Percentiles rank a stretch among this genome's conserved stretches.
These are phyloP conservation scores for Ctenopoma multispine DNA, from an alignment of 2,797 vertebrate genomes.

Conservation along the genomic window DNA sequence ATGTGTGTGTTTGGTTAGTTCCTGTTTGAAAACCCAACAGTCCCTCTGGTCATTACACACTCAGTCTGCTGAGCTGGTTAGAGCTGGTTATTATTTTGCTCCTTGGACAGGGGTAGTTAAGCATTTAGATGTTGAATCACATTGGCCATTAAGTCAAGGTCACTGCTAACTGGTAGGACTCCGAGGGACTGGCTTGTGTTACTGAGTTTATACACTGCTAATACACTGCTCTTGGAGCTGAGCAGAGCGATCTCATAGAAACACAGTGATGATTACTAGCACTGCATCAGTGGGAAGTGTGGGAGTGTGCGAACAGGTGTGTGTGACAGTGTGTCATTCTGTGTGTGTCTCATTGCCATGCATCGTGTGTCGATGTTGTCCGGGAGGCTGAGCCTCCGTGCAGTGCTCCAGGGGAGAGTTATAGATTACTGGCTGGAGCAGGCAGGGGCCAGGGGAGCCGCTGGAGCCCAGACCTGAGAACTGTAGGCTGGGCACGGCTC, in stretches of 20 bases:
- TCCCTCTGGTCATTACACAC: slow-evolving; percentile 75
- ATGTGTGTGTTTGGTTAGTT: slow-evolving; percentile 47
- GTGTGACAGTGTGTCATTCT: slow-evolving; percentile 58
- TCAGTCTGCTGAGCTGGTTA: slow-evolving; percentile 73
- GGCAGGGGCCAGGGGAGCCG: slow-evolving; percentile 72
- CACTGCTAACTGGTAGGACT: slow-evolving; percentile 42
- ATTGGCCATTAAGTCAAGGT: slow-evolving; percentile 67
- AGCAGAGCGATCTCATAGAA: slow-evolving; percentile 44
- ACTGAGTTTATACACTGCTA: background rate
- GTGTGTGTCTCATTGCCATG: slow-evolving; percentile 80
- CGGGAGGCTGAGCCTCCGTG: slow-evolving; percentile 74
- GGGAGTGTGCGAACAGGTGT: slow-evolving; percentile 68
- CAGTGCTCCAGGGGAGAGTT: slow-evolving; percentile 76
- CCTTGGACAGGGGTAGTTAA: slow-evolving; percentile 62
- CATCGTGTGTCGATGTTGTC: slow-evolving; percentile 77
- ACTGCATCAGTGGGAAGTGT: slow-evolving; percentile 52
- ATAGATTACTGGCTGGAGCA: slow-evolving; percentile 82
- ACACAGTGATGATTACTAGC: slow-evolving; percentile 50
- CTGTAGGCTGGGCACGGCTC: slow-evolving; percentile 89
- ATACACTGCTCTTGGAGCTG: slow-evolving; percentile 6
- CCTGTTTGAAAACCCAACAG: slow-evolving; percentile 55
- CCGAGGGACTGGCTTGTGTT: slow-evolving; percentile 20
- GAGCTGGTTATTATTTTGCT: slow-evolving; percentile 66
- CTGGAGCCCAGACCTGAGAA: slow-evolving; percentile 78
- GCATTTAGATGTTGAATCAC: slow-evolving; percentile 72